These are phyloP conservation scores for Eupithecia pulchellata DNA, from an alignment of 2,888 invertebrate species.

Conservation along the genomic window DNA sequence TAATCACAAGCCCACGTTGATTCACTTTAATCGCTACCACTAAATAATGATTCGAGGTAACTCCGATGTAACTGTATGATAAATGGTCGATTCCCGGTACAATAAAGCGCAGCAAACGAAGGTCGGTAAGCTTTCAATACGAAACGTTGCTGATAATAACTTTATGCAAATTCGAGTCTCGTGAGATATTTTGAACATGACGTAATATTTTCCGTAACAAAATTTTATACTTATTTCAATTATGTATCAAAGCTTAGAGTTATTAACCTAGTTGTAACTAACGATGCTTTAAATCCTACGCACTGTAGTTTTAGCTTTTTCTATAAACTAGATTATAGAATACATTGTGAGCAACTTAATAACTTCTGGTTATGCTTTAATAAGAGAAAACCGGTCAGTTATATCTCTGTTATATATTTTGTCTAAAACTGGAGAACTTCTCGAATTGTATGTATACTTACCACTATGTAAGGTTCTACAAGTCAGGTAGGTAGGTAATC, in stretches of 20 bases:
- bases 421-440: neutral
- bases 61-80: constrained; percentile 55
- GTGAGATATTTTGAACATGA: constrained; percentile 16
- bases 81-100: constrained; percentile 47
- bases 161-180: constrained; percentile 27
- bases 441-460: neutral
- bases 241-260: neutral
- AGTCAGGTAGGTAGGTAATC: too few species aligned
- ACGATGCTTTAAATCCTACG: neutral
- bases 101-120: constrained; percentile 32
- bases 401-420: neutral
- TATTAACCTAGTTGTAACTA: neutral
- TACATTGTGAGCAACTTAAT: neutral
- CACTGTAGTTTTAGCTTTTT: neutral
- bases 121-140: constrained; percentile 27
- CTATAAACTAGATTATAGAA: neutral
- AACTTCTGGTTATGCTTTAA: neutral
- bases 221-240: neutral
- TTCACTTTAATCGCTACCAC: constrained; percentile 57
- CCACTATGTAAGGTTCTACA: neutral
- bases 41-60: constrained; percentile 59
- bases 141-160: constrained; percentile 20
- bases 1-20: constrained; percentile 61
- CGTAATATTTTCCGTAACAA: neutral
- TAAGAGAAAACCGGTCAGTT: neutral